Base-by-base conservation (phyloP, 2,113 vertebrate genomes). In the Aldabrachelys gigantea region DNA sequence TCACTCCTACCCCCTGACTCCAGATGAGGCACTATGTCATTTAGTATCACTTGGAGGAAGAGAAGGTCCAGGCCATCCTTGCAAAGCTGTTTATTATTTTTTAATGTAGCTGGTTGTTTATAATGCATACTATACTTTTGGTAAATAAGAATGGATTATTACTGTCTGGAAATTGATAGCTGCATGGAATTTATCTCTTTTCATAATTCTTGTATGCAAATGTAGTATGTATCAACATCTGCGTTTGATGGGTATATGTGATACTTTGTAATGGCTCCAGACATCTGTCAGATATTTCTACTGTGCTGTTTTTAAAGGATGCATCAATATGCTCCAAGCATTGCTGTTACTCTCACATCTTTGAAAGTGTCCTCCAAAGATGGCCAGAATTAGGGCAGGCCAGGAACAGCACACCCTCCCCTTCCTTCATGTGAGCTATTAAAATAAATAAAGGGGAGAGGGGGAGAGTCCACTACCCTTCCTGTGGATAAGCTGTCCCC, bases 131-230 rank as follows among this genome's bases (percentile, higher is more conserved):
- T 88, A 59, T 2, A 49, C 8, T 38, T 69, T 53, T 92, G 27
- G 76, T 84, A 88, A 89, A 50, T 80, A 80, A 87, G 62, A 82
- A 76, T 41, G 50, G 29, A 50, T 91, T 91, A 87, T 38, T 75
- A 93, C 41, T 62, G 90, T 80, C 22, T 92, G 27, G 75, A 96
- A 95, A 62, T 50, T 53, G 84, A 2, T 41, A 78, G 24, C 22
- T 78, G n/a, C 19, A 38, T 72, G 65, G 10, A 72, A 21, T 38
- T 38, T 38, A 38, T 38, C 65, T 72, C 17, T 69, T 14, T 80
- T 17, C 47, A 14, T 80, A 91, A 92, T 85, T 6, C 25, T 17
- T 17, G 1, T 16, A 3, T 72, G 65, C 62, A 69, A n/a, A 25
- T 41, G 22, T 69, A 19, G 17, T 69, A 35, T 84, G 59, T 41